Base-by-base conservation (phyloP, 2,888 invertebrate genomes). In the Anthophora plumipes region DNA sequence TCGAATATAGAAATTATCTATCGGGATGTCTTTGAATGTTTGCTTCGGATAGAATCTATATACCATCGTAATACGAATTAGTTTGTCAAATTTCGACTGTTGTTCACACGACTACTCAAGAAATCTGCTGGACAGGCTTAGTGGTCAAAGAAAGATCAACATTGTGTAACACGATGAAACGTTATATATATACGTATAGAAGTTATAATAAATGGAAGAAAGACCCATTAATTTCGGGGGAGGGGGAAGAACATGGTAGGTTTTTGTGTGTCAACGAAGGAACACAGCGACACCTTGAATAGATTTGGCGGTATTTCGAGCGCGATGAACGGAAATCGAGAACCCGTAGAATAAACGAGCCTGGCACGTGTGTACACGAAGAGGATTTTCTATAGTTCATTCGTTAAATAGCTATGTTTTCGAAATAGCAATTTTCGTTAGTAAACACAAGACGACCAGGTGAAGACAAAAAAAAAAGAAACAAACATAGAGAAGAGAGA, bases 401-500 rank as follows among this genome's bases (percentile, higher is more conserved):
- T n/a, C n/a, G n/a, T n/a, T n/a, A n/a, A n/a, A n/a, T n/a, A n/a
- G n/a, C n/a, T n/a, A n/a, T n/a, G 61, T 68, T 78, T 59, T 80
- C 59, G 69, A 78, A 66, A 78, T 73, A 75, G 81, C 67, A 22
- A 82, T 75, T 64, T 73, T 82, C 72, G 76, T 83, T 83, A 82
- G 78, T 83, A 74, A 81, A 78, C 66, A 72, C 68, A 61, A 31
- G 17, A 39, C 57, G 69, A 57, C 54, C 64, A 54, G n/a, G n/a
- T n/a, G n/a, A n/a, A n/a, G n/a, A n/a, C n/a, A n/a, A n/a, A 59
- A 22, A 68, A 59, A 43, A 37, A 64, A 22, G 61, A 61, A 46
- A 60, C 17, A 31, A 25, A 69, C n/a, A n/a, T n/a, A 48, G 17
- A 17, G 46, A 69, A 64, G 37, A 52, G 22, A 41, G 7, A 11